Percentiles rank a stretch among this genome's conserved stretches.
These are phyloP conservation scores for Lysandra coridon DNA, from an alignment of 2,888 invertebrate species.

Conservation along the genomic window DNA sequence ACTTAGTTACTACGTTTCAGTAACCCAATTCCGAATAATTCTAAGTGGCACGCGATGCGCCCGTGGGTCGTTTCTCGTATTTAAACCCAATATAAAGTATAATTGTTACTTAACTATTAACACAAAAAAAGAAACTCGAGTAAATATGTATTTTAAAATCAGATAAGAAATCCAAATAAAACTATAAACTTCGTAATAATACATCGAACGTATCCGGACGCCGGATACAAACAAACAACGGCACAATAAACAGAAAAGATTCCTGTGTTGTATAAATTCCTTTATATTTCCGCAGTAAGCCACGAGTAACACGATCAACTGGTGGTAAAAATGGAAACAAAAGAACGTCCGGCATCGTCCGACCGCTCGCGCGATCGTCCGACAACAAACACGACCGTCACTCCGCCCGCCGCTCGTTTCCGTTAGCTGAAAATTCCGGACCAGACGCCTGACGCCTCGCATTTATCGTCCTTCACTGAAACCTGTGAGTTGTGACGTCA, in stretches of 20 bases:
- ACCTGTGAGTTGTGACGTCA: not conserved
- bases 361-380: not conserved
- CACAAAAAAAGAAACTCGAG: not conserved
- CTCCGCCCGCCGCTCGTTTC: not conserved
- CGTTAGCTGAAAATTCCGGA: not conserved
- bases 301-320: not conserved
- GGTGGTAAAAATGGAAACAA: conserved; percentile 5
- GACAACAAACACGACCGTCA: not conserved
- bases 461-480: conserved; percentile 4
- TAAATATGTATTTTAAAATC: not conserved
- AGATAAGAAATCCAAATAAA: not conserved
- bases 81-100: too few species aligned
- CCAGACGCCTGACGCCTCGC: not conserved
- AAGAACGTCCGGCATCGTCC: not conserved
- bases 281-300: conserved; percentile 8
- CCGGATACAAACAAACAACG: not conserved
- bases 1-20: not conserved
- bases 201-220: not conserved
- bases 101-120: not conserved
- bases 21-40: not conserved
- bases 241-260: not conserved
- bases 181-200: not conserved
- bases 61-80: not conserved
- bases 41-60: not conserved
- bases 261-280: not conserved